A percentile compares a stretch with the other conserved stretches of the same genome.
Evolutionary conservation across 1,140 invertebrate genomes (phyloP).

Genomic region (Idris sp.): DNA sequence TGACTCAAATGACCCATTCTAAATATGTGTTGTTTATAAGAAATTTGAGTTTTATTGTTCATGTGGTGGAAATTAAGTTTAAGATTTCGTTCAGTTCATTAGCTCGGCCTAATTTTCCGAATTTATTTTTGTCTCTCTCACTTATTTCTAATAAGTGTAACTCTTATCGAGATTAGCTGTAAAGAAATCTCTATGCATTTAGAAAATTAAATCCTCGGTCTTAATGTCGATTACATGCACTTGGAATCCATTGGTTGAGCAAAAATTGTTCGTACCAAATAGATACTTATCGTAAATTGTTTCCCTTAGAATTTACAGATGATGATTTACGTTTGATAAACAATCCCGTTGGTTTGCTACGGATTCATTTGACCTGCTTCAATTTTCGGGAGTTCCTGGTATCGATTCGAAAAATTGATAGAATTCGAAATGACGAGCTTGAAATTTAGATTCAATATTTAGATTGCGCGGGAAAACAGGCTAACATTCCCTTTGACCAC

Average conservation of each 20-base stretch:
- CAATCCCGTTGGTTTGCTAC: constrained; percentile 9
- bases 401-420: neutral
- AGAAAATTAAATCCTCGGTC: constrained; percentile 4
- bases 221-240: too few relatives aligned
- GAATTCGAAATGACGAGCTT: constrained; percentile 1
- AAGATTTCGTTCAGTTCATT: constrained; percentile 28
- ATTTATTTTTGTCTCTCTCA: constrained; percentile 22
- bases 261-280: neutral
- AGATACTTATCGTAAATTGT: constrained; percentile 17
- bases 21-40: constrained; percentile 24
- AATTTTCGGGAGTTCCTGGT: constrained; percentile 4
- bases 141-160: too few relatives aligned
- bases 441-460: constrained; percentile 7
- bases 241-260: neutral
- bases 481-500: constrained; percentile 1
- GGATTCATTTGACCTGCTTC: constrained; percentile 5
- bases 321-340: constrained; percentile 22
- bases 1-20: constrained; percentile 22
- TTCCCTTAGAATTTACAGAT: constrained; percentile 5
- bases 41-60: constrained; percentile 37
- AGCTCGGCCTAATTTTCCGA: constrained; percentile 27
- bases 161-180: constrained; percentile 10
- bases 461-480: constrained; percentile 1
- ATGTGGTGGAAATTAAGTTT: constrained; percentile 25
- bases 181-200: constrained; percentile 4